Base-by-base conservation (phyloP, 2,797 vertebrate genomes). In the Falco columbarius region DNA sequence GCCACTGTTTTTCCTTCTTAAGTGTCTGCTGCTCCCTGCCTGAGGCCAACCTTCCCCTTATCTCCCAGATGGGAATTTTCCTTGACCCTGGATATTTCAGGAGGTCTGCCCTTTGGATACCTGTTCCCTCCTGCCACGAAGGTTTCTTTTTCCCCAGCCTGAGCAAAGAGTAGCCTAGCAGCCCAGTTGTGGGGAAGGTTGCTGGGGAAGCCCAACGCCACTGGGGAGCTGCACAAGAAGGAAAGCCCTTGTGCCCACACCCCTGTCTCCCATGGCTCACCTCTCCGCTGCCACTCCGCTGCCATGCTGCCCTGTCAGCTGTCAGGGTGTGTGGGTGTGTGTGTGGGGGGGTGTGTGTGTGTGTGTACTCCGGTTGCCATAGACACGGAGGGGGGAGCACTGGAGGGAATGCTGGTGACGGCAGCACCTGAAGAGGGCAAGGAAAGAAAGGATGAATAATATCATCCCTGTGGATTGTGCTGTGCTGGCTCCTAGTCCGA, bases 191-290 rank as follows among this genome's bases (percentile, higher is more conserved):
- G n/a, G n/a, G 30, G 29, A 32, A 27, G 38, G 46, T 14, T 40
- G 22, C 23, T 47, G 40, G n/a, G 42, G 30, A 34, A 20, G 61
- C 27, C 32, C 0, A 2, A 5, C 24, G 40, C 14, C 11, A 2
- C 1, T 0, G 0, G 12, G 40, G n/a, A 38, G 14, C 75, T 21
- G 36, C 3, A 3, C 4, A 14, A 61, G 34, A 34, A 36, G 51
- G 4, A 55, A 38, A 36, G 2, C 14, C n/a, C 51, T 15, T 0
- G 1, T 46, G 40, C 58, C 63, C 22, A 3, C 4, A 38, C 30
- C 15, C 44, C 18, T 21, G 8, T 2, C 68, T 70, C 1, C 0
- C 11, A 5, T 3, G 1, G 14, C 96, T 89, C 71, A 96, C 96
- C 95, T 73, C 46, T 68, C 2, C 2, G 54, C 22, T 89, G 36